Base-by-base conservation (phyloP, 2,797 vertebrate species). In the Xiphorhynchus erythropygius region DNA sequence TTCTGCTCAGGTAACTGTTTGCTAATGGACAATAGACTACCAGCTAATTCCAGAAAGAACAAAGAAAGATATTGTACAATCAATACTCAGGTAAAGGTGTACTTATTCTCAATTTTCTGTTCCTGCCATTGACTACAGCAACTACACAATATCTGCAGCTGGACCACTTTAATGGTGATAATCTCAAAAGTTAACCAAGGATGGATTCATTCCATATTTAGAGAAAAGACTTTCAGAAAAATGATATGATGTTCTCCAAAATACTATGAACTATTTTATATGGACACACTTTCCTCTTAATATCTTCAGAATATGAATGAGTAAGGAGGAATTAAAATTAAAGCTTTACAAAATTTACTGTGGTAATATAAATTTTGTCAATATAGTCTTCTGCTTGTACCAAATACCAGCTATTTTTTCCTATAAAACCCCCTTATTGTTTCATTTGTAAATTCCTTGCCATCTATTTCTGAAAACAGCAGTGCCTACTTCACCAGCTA, bases 1-100 rank as follows among this genome's bases (percentile, higher is more conserved):
- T 95, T 96, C 87, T 90, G 53, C 39, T 82, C 49, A 50, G 69
- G 64, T 92, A 94, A 83, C 76, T 92, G 83, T 84, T 84, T 96
- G 63, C 32, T 93, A 93, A 89, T 90, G 63, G 84, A 28, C 39
- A 93, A 82, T 83, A 95, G 63, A 95, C 69, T 67, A 94, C 64
- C 64, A 95, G n/a, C 13, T 85, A 92, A 89, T 88, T 94, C 86
- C 52, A 95, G 37, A 94, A 93, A 63, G 92, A 77, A 56, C 46
- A 70, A 84, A 93, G 82, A 63, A 33, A 91, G 84, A 90, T 87
- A 91, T 41, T 82, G 39, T 84, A 65, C 76, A 77, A 93, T 87
- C 90, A 86, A 86, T 93, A 91, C 84, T 87, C 87, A 79, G 57
- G 62, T 76, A 84, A 63, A 89, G 75, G 79, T 65, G 33, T 59